Evolutionary conservation across 1,140 invertebrate species (phyloP).

Genomic region (Philopotamus ludificatus): DNA sequence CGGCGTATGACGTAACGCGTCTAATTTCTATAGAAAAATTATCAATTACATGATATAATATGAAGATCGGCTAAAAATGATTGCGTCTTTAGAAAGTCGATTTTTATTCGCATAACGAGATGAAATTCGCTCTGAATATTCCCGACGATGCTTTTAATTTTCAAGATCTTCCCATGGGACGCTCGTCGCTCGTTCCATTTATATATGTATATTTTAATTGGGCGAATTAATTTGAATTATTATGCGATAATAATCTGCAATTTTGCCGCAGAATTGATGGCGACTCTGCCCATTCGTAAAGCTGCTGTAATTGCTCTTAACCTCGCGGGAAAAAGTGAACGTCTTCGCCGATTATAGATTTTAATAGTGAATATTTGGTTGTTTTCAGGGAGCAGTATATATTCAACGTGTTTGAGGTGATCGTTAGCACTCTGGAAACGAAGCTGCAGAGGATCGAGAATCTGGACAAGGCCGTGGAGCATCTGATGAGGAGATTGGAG

Average conservation of each 20-base stretch:
- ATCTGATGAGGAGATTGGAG: constrained; percentile 79
- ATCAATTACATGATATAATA: neutral
- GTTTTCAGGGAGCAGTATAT: constrained; percentile 83
- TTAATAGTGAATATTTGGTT: neutral
- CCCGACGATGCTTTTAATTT: neutral
- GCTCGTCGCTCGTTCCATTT: neutral
- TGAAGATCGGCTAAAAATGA: neutral
- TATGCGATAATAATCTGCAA: neutral
- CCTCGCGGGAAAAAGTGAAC: too few relatives aligned
- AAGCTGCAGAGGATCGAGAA: constrained; percentile 85
- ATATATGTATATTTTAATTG: neutral
- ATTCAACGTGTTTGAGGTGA: constrained; percentile 84
- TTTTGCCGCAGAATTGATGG: too few relatives aligned
- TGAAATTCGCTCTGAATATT: too few relatives aligned
- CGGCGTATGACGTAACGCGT: too few relatives aligned
- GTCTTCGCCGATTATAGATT: too few relatives aligned
- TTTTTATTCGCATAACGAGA: too few relatives aligned
- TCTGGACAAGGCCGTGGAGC: constrained; percentile 80
- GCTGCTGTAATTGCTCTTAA: neutral
- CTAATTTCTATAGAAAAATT: neutral
- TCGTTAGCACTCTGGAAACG: constrained; percentile 81
- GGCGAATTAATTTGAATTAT: too few relatives aligned
- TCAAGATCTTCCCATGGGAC: too few relatives aligned
- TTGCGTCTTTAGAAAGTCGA: neutral
- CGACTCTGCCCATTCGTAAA: too few relatives aligned